Conservation (phyloP, 2,888 invertebrate genomes). For the Kryphioiulus occultus region DNA sequence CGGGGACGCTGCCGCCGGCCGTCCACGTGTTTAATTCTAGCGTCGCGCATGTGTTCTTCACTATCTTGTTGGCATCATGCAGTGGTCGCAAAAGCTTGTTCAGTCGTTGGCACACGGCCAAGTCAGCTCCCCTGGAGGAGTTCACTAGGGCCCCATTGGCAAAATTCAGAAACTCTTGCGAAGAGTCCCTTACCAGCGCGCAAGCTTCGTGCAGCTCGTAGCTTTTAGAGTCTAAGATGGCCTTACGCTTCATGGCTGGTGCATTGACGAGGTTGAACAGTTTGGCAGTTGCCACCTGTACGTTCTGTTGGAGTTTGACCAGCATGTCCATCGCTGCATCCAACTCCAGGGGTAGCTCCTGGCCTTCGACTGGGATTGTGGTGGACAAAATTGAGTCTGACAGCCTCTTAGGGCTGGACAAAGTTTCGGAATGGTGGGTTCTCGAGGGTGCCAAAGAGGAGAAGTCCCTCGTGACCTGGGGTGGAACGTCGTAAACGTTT, state of each 20-base stretch:
- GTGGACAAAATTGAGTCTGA: not conserved
- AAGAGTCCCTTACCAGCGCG: constrained; percentile 76
- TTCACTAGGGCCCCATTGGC: constrained; percentile 88
- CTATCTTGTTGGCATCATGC: constrained; percentile 79
- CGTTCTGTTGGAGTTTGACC: constrained; percentile 78
- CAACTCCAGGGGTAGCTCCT: constrained; percentile 73
- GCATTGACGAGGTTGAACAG: constrained; percentile 76
- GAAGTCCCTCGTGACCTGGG: constrained; percentile 63
- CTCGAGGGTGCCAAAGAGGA: not conserved
- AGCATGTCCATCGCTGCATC: constrained; percentile 78
- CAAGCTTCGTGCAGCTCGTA: constrained; percentile 78
- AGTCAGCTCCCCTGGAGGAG: constrained; percentile 73
- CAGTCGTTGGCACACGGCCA: constrained; percentile 76
- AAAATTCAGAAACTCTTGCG: constrained; percentile 88
- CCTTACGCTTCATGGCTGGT: constrained; percentile 81
- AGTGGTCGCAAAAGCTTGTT: constrained; percentile 80
- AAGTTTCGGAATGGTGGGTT: not conserved
- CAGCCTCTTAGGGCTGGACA: constrained; percentile 49
- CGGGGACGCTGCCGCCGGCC: constrained; percentile 71
- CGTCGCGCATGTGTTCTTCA: constrained; percentile 78
- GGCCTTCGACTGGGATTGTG: constrained; percentile 56
- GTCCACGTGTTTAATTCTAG: constrained; percentile 80
- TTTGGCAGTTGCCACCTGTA: constrained; percentile 80
- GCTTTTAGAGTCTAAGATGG: constrained; percentile 73
- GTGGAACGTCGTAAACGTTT: constrained; percentile 63